Percentiles rank a stretch among this genome's conserved stretches.
phyloP scores from a whole-genome alignment of 2,888 invertebrate genomes.

The Phania funesta region DNA sequence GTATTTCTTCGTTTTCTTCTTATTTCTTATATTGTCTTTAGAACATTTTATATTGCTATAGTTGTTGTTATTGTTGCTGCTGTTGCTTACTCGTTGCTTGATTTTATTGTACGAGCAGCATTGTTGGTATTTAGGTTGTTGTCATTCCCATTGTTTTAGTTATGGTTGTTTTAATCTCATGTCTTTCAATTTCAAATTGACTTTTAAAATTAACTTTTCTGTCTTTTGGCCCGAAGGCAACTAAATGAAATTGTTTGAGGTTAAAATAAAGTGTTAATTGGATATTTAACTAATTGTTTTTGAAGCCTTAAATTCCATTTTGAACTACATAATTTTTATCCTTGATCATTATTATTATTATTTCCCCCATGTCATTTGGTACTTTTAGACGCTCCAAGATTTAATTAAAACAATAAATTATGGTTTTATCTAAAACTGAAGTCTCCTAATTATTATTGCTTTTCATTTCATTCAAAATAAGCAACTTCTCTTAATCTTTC shows the following conservation, averaged over 20 bases:
- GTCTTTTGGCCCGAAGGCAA: constrained; percentile 62
- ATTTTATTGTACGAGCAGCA: constrained; percentile 22
- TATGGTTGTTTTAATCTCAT: constrained; percentile 66
- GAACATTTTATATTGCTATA: constrained; percentile 34
- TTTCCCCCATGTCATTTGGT: neutral
- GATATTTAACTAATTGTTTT: constrained; percentile 60
- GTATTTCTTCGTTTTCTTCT: constrained; percentile 24
- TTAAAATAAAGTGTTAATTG: constrained; percentile 66
- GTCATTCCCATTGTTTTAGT: constrained; percentile 54
- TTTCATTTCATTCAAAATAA: neutral
- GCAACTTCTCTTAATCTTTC: constrained; percentile 44
- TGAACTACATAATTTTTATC: neutral
- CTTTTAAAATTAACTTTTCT: constrained; percentile 68
- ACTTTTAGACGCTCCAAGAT: neutral
- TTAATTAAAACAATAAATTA: no score
- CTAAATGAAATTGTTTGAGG: constrained; percentile 65
- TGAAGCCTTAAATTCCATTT: constrained; percentile 6
- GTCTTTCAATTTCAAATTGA: constrained; percentile 67
- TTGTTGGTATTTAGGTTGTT: constrained; percentile 41
- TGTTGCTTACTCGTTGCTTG: constrained; percentile 14
- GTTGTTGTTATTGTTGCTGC: neutral
- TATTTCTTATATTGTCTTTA: constrained; percentile 34
- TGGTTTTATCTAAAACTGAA: no score
- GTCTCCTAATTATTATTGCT: no score
- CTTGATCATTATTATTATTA: neutral